Evolutionary conservation across 2,888 invertebrate species (phyloP), one percentile per base, ranked within the genome.

Genomic region (Hypena proboscidalis): DNA sequence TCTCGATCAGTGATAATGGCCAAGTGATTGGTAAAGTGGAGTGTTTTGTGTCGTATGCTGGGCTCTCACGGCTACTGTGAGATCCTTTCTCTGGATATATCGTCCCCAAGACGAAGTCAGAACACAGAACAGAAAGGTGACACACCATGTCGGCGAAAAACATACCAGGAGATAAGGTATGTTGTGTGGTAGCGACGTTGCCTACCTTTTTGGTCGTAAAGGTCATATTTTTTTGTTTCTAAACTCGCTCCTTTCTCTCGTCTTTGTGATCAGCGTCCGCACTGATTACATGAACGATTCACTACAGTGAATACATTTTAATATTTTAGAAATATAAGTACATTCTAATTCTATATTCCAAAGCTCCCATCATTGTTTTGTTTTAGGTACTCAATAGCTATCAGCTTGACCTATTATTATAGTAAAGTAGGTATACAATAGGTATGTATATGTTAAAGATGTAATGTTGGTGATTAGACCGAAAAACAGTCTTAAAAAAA

Each of bases 151-250:
- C 95, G 91, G 93, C 93, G 83, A 95, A 95, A 92, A 95, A 94
- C 91, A 94, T 95, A 92, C 95, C 95, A 85, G 94, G 95, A 88
- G 95, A 95, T 92, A 95, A 95, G 95, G 95, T 95, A 90, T 90
- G 92, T 85, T 85, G 44, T 63, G 61, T 55, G 58, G 53, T 56
- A 54, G 29, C 59, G 51, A 51, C 47, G 50, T 65, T 64, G 58
- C 58, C 51, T 65, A 67, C 51, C 55, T 68, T 69, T 63, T 67
- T 45, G 58, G 48, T 56, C 50, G 57, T 70, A 79, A 77, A 85
- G 84, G 84, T 84, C 83, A 83, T 69, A 74, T 77, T 79, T 83
- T 79, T 86, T 84, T 78, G 72, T 77, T 77, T 81, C 75, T 76
- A 68, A 77, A 70, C 67, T 59, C 65, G 70, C 75, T 77, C 85